A percentile compares a stretch with the other conserved stretches of the same genome.
Evolutionary conservation across 2,797 vertebrate species (phyloP).

Genomic region (Cheirogaleus major): DNA sequence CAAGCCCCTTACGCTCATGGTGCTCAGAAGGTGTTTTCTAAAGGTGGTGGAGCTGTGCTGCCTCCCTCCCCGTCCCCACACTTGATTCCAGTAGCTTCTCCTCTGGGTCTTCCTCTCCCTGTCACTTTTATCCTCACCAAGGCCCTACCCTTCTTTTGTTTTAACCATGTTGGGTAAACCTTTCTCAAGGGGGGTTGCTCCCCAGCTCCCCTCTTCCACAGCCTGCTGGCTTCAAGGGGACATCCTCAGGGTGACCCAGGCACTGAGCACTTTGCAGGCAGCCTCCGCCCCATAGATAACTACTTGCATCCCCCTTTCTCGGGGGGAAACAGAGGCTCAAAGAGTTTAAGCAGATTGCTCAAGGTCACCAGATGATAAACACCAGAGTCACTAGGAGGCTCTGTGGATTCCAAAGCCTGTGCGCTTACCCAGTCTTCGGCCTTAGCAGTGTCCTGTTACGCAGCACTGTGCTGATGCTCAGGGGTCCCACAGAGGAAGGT

Average conservation of each 20-base stretch:
- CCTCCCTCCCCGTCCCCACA: background rate
- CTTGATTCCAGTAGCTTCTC: background rate
- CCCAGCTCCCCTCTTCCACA: background rate
- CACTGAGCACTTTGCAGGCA: background rate
- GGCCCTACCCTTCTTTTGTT: background rate
- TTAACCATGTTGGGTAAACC: background rate
- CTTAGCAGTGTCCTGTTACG: background rate
- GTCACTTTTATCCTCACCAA: background rate
- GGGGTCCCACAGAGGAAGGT: background rate
- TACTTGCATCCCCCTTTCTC: background rate
- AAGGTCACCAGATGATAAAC: background rate
- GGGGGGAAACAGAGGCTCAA: background rate
- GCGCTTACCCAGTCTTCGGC: background rate
- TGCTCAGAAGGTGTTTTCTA: fast-evolving
- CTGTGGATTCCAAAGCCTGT: background rate
- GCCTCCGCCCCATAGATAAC: background rate
- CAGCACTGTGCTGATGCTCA: background rate
- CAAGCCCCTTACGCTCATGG: background rate
- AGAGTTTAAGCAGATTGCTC: background rate
- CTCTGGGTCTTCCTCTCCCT: background rate
- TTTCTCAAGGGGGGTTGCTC: background rate
- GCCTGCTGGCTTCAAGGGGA: fast-evolving
- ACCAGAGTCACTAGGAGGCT: background rate
- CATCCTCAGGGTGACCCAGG: background rate
- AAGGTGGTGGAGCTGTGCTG: background rate